These are phyloP conservation scores for Ophiothrix spiculata DNA, from an alignment of 35 echinoderm and acorn worm species.

Conservation along the genomic window DNA sequence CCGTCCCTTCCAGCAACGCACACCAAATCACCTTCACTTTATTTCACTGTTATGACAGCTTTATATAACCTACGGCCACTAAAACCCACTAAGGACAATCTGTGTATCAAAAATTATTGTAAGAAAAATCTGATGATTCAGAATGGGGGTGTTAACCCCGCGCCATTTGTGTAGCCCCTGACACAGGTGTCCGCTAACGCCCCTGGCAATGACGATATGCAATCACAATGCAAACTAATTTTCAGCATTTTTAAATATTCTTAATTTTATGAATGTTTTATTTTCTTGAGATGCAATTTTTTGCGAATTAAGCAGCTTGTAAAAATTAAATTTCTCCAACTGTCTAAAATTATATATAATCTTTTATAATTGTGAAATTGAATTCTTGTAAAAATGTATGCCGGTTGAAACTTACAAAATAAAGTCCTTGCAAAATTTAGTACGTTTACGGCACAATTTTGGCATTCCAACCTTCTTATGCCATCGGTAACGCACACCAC, in stretches of 20 bases:
- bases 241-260: too few relatives aligned
- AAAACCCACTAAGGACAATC: neutral
- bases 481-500: neutral
- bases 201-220: neutral
- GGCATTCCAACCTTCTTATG: neutral
- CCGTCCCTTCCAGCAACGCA: neutral
- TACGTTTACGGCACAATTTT: neutral
- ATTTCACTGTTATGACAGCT: neutral
- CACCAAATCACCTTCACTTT: neutral
- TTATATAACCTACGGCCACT: neutral
- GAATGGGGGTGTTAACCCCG: neutral
- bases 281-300: too few relatives aligned
- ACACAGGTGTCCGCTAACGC: neutral
- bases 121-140: neutral
- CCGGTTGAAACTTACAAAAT: too few relatives aligned
- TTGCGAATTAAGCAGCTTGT: too few relatives aligned
- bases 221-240: neutral
- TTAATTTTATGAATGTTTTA: too few relatives aligned
- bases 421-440: too few relatives aligned
- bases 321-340: too few relatives aligned
- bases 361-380: too few relatives aligned
- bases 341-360: too few relatives aligned
- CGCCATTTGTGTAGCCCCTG: neutral
- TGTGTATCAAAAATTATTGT: neutral
- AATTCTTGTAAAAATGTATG: too few relatives aligned